A percentile compares a stretch with the other conserved stretches of the same genome.
phyloP scores from a whole-genome alignment of 2,113 vertebrate genomes.

The rat (Rattus norvegicus) region DNA sequence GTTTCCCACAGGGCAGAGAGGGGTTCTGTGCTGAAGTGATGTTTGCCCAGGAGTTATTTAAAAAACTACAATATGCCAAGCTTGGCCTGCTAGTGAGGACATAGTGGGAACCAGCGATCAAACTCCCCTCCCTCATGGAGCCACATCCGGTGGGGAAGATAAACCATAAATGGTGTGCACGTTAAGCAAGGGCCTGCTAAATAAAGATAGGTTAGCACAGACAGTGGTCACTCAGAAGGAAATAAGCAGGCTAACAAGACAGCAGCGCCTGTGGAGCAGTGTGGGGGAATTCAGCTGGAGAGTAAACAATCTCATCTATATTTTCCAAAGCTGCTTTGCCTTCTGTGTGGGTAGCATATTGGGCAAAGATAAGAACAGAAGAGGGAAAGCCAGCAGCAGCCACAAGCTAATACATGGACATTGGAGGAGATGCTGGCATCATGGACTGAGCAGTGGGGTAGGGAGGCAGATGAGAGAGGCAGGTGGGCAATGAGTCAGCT shows the following conservation, averaged over 20 bases:
- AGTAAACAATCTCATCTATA: not conserved
- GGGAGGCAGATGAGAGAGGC: not conserved
- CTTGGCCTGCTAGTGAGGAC: not conserved
- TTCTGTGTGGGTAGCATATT: not conserved
- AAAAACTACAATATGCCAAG: not conserved
- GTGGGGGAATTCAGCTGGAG: not conserved
- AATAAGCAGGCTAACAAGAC: not conserved
- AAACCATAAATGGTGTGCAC: not conserved
- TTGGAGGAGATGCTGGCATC: not conserved
- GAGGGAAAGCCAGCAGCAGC: too few relatives aligned
- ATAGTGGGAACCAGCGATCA: not conserved
- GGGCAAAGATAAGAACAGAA: not conserved
- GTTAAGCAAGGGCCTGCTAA: not conserved
- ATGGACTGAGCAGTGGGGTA: not conserved
- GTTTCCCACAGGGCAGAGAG: not conserved
- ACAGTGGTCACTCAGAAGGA: not conserved
- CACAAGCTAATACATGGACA: not conserved
- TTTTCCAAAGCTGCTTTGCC: not conserved
- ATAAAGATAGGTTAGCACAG: not conserved
- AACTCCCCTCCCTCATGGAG: not conserved
- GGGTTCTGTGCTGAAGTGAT: not conserved
- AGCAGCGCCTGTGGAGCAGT: not conserved
- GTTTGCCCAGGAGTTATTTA: not conserved
- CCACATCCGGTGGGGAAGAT: not conserved
- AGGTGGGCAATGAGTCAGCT: slow-evolving; percentile 35